Conservation (phyloP, 2,797 vertebrate species). For the Onychomys torridus region DNA sequence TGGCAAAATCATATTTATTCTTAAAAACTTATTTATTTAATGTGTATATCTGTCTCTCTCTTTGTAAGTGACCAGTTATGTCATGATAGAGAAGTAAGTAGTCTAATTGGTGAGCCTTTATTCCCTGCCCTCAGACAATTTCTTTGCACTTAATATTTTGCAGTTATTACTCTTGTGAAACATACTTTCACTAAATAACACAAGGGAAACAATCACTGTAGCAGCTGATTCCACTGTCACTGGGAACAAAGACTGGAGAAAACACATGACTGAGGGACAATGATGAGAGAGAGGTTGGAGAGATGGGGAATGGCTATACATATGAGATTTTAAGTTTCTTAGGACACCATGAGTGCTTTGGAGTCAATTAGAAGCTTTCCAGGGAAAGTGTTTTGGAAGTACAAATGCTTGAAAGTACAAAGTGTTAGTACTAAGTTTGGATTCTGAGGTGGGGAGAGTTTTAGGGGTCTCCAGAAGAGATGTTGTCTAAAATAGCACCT, state of each 20-base stretch:
- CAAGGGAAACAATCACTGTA: neutral
- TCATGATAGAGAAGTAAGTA: neutral
- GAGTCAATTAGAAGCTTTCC: neutral
- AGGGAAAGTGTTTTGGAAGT: neutral
- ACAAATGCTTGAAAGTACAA: neutral
- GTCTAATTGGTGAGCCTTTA: neutral
- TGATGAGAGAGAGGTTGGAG: neutral
- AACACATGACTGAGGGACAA: neutral
- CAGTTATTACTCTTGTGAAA: neutral
- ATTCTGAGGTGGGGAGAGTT: neutral
- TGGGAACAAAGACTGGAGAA: neutral
- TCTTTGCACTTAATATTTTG: neutral
- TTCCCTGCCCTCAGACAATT: no score
- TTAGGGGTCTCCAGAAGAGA: neutral
- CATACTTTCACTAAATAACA: neutral
- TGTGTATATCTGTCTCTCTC: neutral
- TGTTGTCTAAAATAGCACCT: neutral
- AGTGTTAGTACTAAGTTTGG: neutral
- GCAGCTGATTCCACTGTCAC: neutral
- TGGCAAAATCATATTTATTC: neutral
- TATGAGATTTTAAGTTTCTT: neutral
- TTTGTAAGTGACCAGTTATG: no score
- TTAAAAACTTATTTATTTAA: neutral
- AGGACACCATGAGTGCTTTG: neutral
- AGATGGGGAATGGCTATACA: neutral